phyloP scores from a whole-genome alignment of 2,888 invertebrate genomes.

The Dioctria rufipes region DNA sequence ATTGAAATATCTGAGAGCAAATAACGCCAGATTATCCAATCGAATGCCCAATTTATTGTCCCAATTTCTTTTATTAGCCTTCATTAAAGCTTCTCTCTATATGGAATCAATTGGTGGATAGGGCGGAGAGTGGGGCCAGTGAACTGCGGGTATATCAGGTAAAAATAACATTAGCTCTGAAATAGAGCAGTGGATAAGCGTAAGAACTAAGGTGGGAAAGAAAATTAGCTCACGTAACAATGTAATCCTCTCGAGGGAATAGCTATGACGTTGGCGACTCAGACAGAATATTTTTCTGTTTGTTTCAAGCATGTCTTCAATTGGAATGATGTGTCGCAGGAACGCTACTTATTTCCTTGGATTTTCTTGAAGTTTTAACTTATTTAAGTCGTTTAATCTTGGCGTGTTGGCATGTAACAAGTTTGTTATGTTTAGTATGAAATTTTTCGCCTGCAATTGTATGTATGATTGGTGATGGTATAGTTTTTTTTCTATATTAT shows the following conservation, averaged over 20 bases:
- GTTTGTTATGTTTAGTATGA: no score
- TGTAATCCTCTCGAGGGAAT: conserved; percentile 26
- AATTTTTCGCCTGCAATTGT: no score
- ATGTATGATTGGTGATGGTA: no score
- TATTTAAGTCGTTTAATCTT: conserved; percentile 22
- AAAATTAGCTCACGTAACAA: conserved; percentile 44
- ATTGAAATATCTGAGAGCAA: no score
- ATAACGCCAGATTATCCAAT: neutral
- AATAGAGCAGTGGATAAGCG: conserved; percentile 24
- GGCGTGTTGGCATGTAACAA: neutral
- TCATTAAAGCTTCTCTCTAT: conserved; percentile 40
- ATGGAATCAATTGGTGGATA: conserved; percentile 1
- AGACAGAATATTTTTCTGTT: conserved; percentile 18
- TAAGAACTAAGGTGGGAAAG: conserved; percentile 20
- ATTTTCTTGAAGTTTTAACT: neutral
- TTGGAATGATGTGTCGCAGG: conserved; percentile 20
- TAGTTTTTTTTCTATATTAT: no score
- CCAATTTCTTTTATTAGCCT: conserved; percentile 19
- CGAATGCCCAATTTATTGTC: conserved; percentile 16
- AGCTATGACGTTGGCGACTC: neutral
- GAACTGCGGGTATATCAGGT: conserved; percentile 8
- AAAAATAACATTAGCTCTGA: conserved; percentile 16
- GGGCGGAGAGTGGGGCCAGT: neutral
- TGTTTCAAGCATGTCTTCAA: conserved; percentile 7
- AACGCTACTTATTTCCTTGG: conserved; percentile 13